Percentiles rank a stretch among this genome's conserved stretches.
phyloP scores from a whole-genome alignment of 2,113 vertebrate species.

The Poecile atricapillus region DNA sequence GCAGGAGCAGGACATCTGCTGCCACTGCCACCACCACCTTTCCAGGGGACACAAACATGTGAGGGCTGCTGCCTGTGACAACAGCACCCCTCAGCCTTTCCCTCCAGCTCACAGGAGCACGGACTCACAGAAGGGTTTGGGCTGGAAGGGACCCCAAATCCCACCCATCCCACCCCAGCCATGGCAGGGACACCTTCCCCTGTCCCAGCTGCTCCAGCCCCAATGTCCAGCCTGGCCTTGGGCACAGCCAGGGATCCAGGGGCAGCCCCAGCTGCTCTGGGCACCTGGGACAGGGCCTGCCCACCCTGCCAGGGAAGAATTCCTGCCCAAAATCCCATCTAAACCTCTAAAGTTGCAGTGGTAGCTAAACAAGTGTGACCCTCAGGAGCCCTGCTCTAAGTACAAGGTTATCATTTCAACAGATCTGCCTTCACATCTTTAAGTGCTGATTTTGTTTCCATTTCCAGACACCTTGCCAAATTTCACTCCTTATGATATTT shows the following conservation, averaged over 20 bases:
- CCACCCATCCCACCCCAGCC: accelerated
- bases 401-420: not conserved
- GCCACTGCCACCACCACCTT: not conserved
- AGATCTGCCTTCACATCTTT: not conserved
- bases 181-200: not conserved
- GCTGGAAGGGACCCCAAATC: accelerated
- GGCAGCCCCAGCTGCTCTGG: not conserved
- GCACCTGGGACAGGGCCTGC: not conserved
- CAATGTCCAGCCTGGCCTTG: not conserved
- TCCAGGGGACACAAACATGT: accelerated
- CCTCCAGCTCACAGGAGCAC: not conserved
- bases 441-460: not conserved
- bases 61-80: not conserved
- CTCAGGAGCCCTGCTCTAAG: not conserved
- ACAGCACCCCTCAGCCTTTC: not conserved
- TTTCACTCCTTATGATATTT: not conserved
- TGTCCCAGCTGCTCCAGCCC: not conserved
- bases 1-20: conserved; percentile 14
- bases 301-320: not conserved
- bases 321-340: not conserved
- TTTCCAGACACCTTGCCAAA: not conserved
- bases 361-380: not conserved
- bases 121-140: not conserved
- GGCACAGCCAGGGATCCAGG: not conserved
- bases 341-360: not conserved